Conservation (phyloP, 2,797 vertebrate genomes). For the Mormyrus proboscirostris region DNA sequence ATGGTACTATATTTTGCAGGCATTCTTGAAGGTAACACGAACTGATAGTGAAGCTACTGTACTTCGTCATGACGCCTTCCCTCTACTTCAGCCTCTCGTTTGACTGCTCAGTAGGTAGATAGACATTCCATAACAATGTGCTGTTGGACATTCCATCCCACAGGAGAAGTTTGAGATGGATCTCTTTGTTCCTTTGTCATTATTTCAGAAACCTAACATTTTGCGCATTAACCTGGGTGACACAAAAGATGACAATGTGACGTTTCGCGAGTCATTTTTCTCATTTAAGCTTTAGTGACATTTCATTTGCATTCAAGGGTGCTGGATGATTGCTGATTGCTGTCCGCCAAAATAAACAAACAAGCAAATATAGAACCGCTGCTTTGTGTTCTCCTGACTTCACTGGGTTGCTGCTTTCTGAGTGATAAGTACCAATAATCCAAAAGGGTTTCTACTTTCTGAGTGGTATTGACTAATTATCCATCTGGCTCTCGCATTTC, state of each 20-base stretch:
- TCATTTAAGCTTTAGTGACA: not conserved
- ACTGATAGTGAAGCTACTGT: constrained; percentile 16
- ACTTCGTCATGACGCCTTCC: not conserved
- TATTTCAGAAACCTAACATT: not conserved
- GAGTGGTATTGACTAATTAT: not conserved
- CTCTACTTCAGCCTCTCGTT: not conserved
- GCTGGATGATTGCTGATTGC: not conserved
- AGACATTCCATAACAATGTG: not conserved
- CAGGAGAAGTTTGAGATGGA: not conserved
- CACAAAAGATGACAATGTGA: not conserved
- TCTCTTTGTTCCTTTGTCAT: not conserved
- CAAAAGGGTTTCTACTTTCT: not conserved
- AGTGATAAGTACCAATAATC: not conserved
- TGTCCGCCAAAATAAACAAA: not conserved
- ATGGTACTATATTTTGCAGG: constrained; percentile 42
- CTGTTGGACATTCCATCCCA: not conserved
- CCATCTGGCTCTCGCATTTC: not conserved
- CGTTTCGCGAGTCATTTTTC: not conserved
- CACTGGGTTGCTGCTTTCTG: not conserved
- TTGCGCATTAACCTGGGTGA: not conserved
- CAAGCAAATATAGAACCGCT: not conserved
- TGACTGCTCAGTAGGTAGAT: not conserved
- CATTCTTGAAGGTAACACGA: constrained; percentile 35
- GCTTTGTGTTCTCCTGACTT: not conserved
- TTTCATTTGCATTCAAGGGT: not conserved